Evolutionary conservation across 2,888 invertebrate species (phyloP).

Genomic region (Onthophagus sagittarius): DNA sequence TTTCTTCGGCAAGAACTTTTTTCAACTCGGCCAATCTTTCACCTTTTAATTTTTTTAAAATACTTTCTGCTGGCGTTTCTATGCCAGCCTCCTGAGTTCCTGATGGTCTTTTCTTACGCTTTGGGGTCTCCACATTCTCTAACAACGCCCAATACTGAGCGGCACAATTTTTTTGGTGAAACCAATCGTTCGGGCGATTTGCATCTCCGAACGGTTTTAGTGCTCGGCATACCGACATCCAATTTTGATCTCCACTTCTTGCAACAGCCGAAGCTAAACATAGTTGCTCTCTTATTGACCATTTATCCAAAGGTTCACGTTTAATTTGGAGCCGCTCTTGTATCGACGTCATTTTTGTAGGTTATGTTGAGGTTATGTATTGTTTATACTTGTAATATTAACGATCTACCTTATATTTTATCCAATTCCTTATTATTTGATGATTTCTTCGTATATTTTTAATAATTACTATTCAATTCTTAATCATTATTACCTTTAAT

Average conservation of each 20-base stretch:
- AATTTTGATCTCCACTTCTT: slow-evolving; percentile 85
- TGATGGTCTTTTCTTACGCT: slow-evolving; percentile 73
- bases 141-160: slow-evolving; percentile 80
- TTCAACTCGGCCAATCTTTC: slow-evolving; percentile 77
- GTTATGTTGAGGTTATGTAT: background rate
- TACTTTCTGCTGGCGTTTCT: slow-evolving; percentile 74
- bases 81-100: slow-evolving; percentile 48
- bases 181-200: slow-evolving; percentile 78
- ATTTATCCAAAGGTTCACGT: slow-evolving; percentile 72
- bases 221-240: slow-evolving; percentile 82
- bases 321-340: slow-evolving; percentile 55
- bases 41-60: slow-evolving; percentile 70
- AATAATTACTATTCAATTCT: background rate
- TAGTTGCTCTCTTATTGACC: slow-evolving; percentile 81
- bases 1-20: slow-evolving; percentile 65
- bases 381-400: slow-evolving; percentile 6
- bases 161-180: slow-evolving; percentile 86
- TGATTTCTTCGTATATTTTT: background rate
- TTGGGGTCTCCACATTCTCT: slow-evolving; percentile 80
- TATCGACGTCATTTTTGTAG: slow-evolving; percentile 40
- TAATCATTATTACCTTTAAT: background rate
- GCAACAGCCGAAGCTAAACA: slow-evolving; percentile 82
- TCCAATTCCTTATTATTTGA: background rate
- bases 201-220: slow-evolving; percentile 74
- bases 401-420: background rate